A percentile compares a stretch with the other conserved stretches of the same genome.
Conservation (phyloP, 2,888 invertebrate species). For the Timema cristinae region DNA sequence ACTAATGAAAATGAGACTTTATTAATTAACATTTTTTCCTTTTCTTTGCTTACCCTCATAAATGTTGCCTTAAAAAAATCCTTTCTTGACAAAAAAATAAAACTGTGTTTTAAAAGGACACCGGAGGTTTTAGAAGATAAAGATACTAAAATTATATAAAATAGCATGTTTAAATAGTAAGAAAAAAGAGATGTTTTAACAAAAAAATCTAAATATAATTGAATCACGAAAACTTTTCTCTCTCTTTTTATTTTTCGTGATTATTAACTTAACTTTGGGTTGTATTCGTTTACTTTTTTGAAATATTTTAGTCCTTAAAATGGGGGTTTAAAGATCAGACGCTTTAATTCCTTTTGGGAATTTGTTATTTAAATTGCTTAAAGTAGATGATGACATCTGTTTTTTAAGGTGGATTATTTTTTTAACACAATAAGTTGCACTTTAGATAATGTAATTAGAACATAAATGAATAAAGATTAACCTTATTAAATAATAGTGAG, state of each 20-base stretch:
- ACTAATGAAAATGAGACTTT: conserved; percentile 50
- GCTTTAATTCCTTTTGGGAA: conserved; percentile 9
- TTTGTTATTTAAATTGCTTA: conserved; percentile 11
- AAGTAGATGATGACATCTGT: too few relatives aligned
- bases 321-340: not conserved
- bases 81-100: too few relatives aligned
- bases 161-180: not conserved
- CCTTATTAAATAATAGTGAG: too few relatives aligned
- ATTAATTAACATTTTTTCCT: conserved; percentile 38
- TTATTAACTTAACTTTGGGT: conserved; percentile 10
- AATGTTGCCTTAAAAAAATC: not conserved
- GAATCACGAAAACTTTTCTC: not conserved
- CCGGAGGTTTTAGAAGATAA: too few relatives aligned
- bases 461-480: too few relatives aligned
- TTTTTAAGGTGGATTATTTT: too few relatives aligned
- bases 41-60: not conserved
- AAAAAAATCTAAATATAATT: conserved; percentile 10
- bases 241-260: conserved; percentile 11
- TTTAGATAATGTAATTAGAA: too few relatives aligned
- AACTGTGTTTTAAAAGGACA: too few relatives aligned
- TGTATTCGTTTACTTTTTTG: conserved; percentile 13
- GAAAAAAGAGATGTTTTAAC: not conserved
- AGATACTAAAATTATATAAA: too few relatives aligned
- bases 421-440: too few relatives aligned
- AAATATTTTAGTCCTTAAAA: not conserved